Evolutionary conservation across 1,140 invertebrate genomes (phyloP), one percentile per base, ranked within the genome.

Genomic region (Pteromalus puparum): DNA sequence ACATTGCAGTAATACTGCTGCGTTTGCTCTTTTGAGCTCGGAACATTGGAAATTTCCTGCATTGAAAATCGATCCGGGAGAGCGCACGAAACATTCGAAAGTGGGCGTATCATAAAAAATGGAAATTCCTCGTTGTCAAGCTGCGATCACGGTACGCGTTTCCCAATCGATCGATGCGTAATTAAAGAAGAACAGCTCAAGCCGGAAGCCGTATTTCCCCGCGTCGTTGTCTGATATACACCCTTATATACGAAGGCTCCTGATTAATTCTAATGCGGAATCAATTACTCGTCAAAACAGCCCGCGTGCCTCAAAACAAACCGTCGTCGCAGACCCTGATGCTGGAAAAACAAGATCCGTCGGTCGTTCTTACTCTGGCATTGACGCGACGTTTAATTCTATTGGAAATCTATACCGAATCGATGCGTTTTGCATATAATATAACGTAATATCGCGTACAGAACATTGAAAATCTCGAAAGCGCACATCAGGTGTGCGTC

Each of bases 221-320:
- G 53, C 21, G 18, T 61, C 18, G 53, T 61, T 61, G 18, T 3
- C n/a, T 6, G 53, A 28, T 68, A 6, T 68, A 28, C 12, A 68
- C 1, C 18, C 67, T 68, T 28, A 30, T 5, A 34, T 5, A 28
- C 67, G n/a, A 6, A 4, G 24, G 21, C 1, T 75, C 53, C 30
- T 46, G 18, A 83, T 83, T 76, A 77, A 85, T 82, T 82, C 79
- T 74, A 68, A 79, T 82, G 28, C 21, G 5, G 67, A 85, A 82
- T 79, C 81, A 85, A 85, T 85, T 85, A 61, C 67, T 76, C 53
- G 76, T 79, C 26, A 72, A 77, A 82, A 82, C 67, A 79, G 75
- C 21, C 82, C 21, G 68, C 79, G 30, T 82, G 76, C 24, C 68
- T 77, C 42, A 82, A 85, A 82, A 81, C 65, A 73, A 82, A 73